Evolutionary conservation across 2,888 invertebrate species (phyloP), one percentile per base, ranked within the genome.

Genomic region (Drosophila robusta): DNA sequence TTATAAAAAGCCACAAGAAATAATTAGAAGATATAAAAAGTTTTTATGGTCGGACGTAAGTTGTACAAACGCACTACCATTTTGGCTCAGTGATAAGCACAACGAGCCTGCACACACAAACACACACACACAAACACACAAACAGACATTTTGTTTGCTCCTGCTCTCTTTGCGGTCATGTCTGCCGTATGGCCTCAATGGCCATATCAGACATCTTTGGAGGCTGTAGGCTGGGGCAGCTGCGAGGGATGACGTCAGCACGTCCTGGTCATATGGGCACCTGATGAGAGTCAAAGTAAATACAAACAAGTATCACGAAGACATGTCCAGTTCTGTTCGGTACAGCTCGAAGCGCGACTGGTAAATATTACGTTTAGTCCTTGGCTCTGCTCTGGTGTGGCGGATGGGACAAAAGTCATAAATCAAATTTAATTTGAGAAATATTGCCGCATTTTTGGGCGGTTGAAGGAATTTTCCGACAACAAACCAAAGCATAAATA

Each of bases 401-500:
- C 55, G 54, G 63, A 52, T 61, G 68, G 67, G 67, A 55, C 70
- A 61, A 69, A 54, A 76, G 80, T 81, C 87, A 81, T 85, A 85
- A 87, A 85, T 85, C 85, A 85, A 85, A 87, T 85, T 85, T 84
- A 79, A 85, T 85, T 87, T 78, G 81, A 79, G 81, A 84, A 80
- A 79, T 79, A 80, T 78, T 78, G 83, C 80, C 72, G 75, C 80
- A 75, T 75, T 75, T 80, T 63, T 50, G 34, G 58, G 24, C 32
- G 50, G 50, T 50, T 64, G 47, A 32, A 57, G 56, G 46, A 52
- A 80, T 82, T 77, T 83, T 67, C 61, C 50, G 44, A 29, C 42
- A 70, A 75, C 75, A 73, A 75, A 65, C 70, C 75, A 75, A 51
- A 70, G 73, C 75, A 70, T 70, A 72, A 72, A 72, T 72, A 63